Evolutionary conservation across 92 coral and sea anemone species (phyloP), one percentile per base, ranked within the genome.

Genomic region (Umimayanthus chanpuru): DNA sequence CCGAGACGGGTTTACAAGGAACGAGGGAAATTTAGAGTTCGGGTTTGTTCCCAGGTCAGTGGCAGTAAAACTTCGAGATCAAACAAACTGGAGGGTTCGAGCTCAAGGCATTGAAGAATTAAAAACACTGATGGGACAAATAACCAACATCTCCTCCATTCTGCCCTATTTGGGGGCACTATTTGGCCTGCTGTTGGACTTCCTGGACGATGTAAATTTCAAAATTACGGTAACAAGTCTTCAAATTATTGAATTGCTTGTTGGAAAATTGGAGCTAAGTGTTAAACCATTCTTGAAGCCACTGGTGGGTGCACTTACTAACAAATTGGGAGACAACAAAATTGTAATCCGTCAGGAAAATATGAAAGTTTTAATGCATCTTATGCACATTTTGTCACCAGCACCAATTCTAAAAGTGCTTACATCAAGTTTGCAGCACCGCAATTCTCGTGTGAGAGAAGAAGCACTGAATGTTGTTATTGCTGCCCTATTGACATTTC

Each of bases 331-430:
- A 56, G 99, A 97, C 85, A 97, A 97, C 88, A 97, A 97, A 84
- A 97, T 93, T 90, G 99, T 97, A 16, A 97, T 95, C 79, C 93
- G 98, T 10, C 99, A 97, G 85, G 98, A 96, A 86, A 97, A 97
- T 91, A 97, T 97, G 99, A 96, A 92, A 82, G 99, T 97, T 82
- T 87, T 97, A 29, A 97, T 92, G 98, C 96, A 97, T 58, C 94
- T 97, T n/a, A 97, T 97, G 98, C 99, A 97, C 87, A 96, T 95
- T 21, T 86, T 95, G 32, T 94, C 99, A 39, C 98, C 99, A 28
- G 88, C 91, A 77, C 89, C 92, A 70, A 94, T 97, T 58, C 76
- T 97, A 44, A 87, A 89, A 70, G 94, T 97, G 58, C 81, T 97
- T 81, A 94, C 94, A 6, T 88, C 92, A 23, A 97, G 96, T 87